phyloP scores from a whole-genome alignment of 2,797 vertebrate species.

The Choloepus didactylus region DNA sequence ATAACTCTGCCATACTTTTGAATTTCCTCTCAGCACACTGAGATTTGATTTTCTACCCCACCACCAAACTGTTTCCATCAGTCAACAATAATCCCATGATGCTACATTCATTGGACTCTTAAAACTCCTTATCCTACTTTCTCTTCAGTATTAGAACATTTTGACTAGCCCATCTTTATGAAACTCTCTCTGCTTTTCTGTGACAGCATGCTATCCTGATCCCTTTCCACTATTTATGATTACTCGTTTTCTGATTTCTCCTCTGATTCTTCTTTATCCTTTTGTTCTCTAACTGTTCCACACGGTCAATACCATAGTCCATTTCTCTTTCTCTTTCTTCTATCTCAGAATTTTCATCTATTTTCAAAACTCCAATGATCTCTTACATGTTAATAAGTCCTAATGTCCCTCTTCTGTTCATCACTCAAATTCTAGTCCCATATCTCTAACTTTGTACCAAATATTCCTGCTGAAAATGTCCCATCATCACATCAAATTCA shows the following conservation, averaged over 20 bases:
- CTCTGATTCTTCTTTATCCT: background rate
- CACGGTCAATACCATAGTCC: background rate
- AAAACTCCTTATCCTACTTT: background rate
- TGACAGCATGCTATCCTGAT: background rate
- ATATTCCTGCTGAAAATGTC: slow-evolving; percentile 30
- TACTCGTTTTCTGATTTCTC: background rate
- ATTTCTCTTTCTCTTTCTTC: slow-evolving; percentile 27
- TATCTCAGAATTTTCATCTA: slow-evolving; percentile 8
- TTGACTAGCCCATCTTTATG: background rate
- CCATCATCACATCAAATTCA: slow-evolving; percentile 35
- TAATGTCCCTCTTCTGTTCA: slow-evolving; percentile 26
- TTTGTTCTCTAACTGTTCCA: slow-evolving; percentile 20
- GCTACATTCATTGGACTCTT: slow-evolving; percentile 1
- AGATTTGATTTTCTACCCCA: background rate
- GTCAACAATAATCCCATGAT: background rate
- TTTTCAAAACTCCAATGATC: slow-evolving; percentile 40
- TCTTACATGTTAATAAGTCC: background rate
- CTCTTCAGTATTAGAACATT: background rate
- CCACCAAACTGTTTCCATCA: background rate
- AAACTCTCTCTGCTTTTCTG: background rate
- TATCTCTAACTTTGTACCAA: slow-evolving; percentile 34
- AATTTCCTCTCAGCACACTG: slow-evolving; percentile 21
- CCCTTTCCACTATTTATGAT: background rate
- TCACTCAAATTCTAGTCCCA: background rate
- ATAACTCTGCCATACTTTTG: background rate